These are phyloP conservation scores for Actinernus sp. DNA, from an alignment of 92 coral and sea anemone genomes.

Conservation along the genomic window DNA sequence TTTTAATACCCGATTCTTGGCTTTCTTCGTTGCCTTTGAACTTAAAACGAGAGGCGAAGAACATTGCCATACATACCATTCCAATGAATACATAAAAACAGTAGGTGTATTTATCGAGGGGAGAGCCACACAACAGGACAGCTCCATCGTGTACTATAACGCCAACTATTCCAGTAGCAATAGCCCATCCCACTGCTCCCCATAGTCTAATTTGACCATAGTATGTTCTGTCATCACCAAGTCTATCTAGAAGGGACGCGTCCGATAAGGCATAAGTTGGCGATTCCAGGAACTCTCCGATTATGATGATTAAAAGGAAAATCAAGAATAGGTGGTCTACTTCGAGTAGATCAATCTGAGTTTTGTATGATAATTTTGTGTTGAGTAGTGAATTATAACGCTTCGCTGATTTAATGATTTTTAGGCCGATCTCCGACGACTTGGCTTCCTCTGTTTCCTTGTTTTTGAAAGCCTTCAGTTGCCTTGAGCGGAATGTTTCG, in stretches of 20 bases:
- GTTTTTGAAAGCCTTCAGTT: background rate
- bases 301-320: conserved; percentile 68
- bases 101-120: conserved; percentile 40
- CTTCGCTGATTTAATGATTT: background rate
- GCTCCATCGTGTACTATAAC: conserved; percentile 42
- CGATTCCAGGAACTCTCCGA: conserved; percentile 93
- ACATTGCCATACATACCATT: conserved; percentile 75
- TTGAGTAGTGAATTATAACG: background rate
- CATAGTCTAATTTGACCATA: conserved; percentile 89
- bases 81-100: conserved; percentile 82
- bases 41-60: conserved; percentile 71
- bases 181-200: conserved; percentile 97
- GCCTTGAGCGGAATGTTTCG: background rate
- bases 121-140: conserved; percentile 58
- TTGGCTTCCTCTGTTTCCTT: background rate
- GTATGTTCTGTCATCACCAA: conserved; percentile 77
- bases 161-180: conserved; percentile 76
- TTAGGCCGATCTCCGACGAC: background rate
- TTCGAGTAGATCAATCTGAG: conserved; percentile 64
- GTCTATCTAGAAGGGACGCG: conserved; percentile 85
- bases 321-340: conserved; percentile 59
- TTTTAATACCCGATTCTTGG: conserved; percentile 54
- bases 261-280: conserved; percentile 91
- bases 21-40: conserved; percentile 51
- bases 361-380: conserved; percentile 36